Evolutionary conservation across 2,888 invertebrate genomes (phyloP).

Genomic region (Thecophora atra): DNA sequence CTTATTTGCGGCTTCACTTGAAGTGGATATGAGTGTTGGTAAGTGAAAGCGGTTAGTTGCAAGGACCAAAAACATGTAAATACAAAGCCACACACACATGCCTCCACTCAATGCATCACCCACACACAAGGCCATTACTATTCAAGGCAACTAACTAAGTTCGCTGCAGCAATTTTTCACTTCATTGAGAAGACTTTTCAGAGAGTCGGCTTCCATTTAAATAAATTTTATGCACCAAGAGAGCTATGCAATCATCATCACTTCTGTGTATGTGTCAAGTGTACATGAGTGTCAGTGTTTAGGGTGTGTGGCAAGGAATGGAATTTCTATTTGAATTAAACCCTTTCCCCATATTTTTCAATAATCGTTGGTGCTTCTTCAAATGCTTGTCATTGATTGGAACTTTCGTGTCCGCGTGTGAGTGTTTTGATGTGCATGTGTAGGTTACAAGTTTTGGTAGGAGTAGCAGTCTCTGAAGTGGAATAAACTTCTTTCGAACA

Average conservation of each 20-base stretch:
- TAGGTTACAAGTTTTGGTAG: background rate
- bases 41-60: slow-evolving; percentile 32
- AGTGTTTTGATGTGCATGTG: background rate
- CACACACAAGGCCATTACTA: background rate
- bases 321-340: slow-evolving; percentile 32
- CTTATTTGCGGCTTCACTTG: slow-evolving; percentile 9
- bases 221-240: slow-evolving; percentile 19
- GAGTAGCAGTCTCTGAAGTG: background rate
- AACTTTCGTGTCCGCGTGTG: no score
- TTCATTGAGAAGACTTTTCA: slow-evolving; percentile 17
- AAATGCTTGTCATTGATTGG: background rate
- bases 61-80: slow-evolving; percentile 9
- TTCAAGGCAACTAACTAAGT: slow-evolving; percentile 3
- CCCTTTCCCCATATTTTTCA: slow-evolving; percentile 13
- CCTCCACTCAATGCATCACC: background rate
- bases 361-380: slow-evolving; percentile 10
- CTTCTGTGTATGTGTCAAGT: background rate
- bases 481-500: background rate
- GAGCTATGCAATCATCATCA: no score
- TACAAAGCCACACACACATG: background rate
- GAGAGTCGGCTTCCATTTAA: slow-evolving; percentile 9
- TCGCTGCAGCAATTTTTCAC: slow-evolving; percentile 25
- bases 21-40: slow-evolving; percentile 22
- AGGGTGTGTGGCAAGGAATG: slow-evolving; percentile 16
- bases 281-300: no score